These are phyloP conservation scores for Montipora capitata DNA, from an alignment of 92 coral and sea anemone species.

Conservation along the genomic window DNA sequence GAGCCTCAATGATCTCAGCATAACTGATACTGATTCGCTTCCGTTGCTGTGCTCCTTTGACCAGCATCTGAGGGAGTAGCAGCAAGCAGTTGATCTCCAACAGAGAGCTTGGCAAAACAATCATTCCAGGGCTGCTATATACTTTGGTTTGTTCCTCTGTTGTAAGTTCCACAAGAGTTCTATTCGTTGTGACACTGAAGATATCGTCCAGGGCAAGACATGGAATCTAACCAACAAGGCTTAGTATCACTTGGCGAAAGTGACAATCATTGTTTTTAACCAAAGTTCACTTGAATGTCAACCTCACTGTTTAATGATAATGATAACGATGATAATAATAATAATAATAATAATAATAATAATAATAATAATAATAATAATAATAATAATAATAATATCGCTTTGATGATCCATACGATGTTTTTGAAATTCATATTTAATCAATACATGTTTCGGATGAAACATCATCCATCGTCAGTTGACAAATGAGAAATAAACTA, in stretches of 20 bases:
- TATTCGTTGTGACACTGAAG: constrained; percentile 69
- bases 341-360: too few relatives aligned
- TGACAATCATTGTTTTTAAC: too few relatives aligned
- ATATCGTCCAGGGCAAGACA: constrained; percentile 89
- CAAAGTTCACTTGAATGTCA: too few relatives aligned
- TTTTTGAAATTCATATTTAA: too few relatives aligned
- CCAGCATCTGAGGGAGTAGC: constrained; percentile 77
- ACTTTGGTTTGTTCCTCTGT: constrained; percentile 47
- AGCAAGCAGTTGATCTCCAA: constrained; percentile 95
- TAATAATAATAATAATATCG: too few relatives aligned
- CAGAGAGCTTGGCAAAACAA: constrained; percentile 83
- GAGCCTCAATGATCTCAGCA: constrained; percentile 90
- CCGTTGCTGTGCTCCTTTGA: constrained; percentile 52
- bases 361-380: too few relatives aligned
- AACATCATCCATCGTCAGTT: too few relatives aligned
- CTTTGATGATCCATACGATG: too few relatives aligned
- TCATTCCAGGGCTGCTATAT: constrained; percentile 44
- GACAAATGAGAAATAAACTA: too few relatives aligned
- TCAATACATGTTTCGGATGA: too few relatives aligned
- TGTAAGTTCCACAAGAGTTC: constrained; percentile 68
- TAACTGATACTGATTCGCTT: constrained; percentile 72
- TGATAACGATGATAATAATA: too few relatives aligned
- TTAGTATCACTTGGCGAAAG: background rate
- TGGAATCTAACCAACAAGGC: constrained; percentile 70
- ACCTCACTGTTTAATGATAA: too few relatives aligned